Conservation (phyloP, 2,113 vertebrate genomes). For the Cololabis saira region DNA sequence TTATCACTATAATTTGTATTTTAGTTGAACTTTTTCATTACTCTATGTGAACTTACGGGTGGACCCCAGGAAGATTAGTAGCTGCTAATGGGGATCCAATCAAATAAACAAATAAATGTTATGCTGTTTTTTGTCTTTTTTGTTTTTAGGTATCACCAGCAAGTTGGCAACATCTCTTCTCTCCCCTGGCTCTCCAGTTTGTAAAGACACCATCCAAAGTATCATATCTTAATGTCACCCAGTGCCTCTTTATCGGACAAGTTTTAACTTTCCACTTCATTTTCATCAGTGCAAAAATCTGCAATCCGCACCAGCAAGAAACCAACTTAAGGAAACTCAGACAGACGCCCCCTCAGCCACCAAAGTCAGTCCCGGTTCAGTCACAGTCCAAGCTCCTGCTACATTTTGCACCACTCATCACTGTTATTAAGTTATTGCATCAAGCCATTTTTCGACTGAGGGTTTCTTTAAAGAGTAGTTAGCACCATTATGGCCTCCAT, state of each 20-base stretch:
- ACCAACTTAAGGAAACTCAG: conserved; percentile 19
- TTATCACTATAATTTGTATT: no score
- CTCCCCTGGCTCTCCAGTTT: conserved; percentile 77
- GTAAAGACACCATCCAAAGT: conserved; percentile 39
- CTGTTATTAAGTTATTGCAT: conserved; percentile 26
- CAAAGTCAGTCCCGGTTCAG: conserved; percentile 23
- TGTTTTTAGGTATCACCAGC: conserved; percentile 70
- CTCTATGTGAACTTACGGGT: no score
- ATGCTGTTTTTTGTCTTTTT: background rate
- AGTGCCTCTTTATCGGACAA: conserved; percentile 64
- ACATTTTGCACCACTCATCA: conserved; percentile 12
- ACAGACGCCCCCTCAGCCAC: conserved; percentile 23
- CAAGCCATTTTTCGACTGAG: background rate
- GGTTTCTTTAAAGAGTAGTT: conserved; percentile 5
- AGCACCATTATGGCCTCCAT: conserved; percentile 77
- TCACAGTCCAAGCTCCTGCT: background rate
- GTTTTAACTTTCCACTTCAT: conserved; percentile 1
- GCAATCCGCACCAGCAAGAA: conserved; percentile 53
- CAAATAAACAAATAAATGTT: no score
- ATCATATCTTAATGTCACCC: conserved; percentile 57
- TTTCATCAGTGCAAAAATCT: conserved; percentile 45
- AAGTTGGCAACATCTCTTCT: conserved; percentile 68
- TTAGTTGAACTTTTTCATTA: no score
- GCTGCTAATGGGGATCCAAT: no score
- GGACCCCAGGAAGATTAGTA: no score